phyloP scores from a whole-genome alignment of 2,888 invertebrate species.

The Metallyticus violacea region DNA sequence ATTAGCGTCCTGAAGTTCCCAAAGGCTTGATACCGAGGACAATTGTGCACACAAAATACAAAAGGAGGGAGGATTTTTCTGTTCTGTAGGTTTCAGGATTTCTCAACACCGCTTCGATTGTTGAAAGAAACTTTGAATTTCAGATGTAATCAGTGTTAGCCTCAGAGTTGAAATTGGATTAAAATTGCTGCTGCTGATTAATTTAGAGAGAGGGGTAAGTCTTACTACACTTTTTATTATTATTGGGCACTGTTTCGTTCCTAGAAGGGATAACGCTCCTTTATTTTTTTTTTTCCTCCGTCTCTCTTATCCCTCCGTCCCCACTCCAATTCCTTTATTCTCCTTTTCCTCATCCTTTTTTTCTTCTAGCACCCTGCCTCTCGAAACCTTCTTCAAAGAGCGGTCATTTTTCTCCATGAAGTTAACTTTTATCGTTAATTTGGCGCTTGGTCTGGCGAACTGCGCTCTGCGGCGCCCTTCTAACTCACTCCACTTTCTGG shows the following conservation, averaged over 20 bases:
- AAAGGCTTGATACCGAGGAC: too few relatives aligned
- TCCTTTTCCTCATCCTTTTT: not conserved
- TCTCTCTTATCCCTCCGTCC: not conserved
- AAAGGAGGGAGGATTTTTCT: not conserved
- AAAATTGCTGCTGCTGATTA: slow-evolving; percentile 10
- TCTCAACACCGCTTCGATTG: not conserved
- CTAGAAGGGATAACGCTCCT: not conserved
- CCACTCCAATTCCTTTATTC: not conserved
- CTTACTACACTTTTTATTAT: not conserved
- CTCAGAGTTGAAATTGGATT: slow-evolving; percentile 4
- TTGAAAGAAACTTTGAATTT: slow-evolving; percentile 16
- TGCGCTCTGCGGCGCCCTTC: too few relatives aligned
- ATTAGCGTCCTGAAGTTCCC: not conserved
- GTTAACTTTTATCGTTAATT: not conserved
- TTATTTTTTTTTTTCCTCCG: not conserved
- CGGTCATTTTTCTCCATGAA: not conserved
- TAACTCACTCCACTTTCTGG: too few relatives aligned
- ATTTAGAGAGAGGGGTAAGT: not conserved
- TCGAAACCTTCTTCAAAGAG: not conserved
- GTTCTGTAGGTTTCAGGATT: not conserved
- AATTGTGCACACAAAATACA: not conserved
- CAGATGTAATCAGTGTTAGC: slow-evolving; percentile 10
- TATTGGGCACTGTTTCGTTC: not conserved
- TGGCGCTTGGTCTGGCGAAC: not conserved
- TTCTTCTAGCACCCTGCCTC: not conserved